Base-by-base conservation (phyloP, 2,113 vertebrate genomes). In the Orthonyx spaldingii region DNA sequence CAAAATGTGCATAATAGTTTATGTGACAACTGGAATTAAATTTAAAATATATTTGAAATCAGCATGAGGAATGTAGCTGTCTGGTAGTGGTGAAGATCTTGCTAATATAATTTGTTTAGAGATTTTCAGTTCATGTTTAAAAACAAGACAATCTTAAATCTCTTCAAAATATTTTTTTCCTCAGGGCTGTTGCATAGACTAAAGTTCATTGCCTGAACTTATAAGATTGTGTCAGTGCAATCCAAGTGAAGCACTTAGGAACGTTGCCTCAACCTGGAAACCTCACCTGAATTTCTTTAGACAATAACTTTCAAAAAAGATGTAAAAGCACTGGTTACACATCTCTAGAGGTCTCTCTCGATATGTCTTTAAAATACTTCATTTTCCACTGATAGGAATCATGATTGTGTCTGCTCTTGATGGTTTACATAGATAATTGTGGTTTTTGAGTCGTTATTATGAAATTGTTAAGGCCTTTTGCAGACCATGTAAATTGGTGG, bases 11-110 rank as follows among this genome's bases (percentile, higher is more conserved):
- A 0, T 86, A 46, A 74, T 50, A 55, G 69, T 84, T 79, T 88
- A n/a, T 83, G 42, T 97, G 87, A 86, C 94, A 95, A 88, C 50
- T 74, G 35, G 71, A 90, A 95, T 95, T 86, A 92, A 78, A 94
- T 92, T 91, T 60, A 52, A 88, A 80, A 92, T 71, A 22, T 80
- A 71, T 33, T 87, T 88, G 71, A 86, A 92, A 95, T 93, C 93
- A 75, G 50, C 80, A 41, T 0, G 6, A 94, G 88, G 72, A 84
- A 89, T 89, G n/a, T 52, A 78, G 50, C 44, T 95, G 72, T 81
- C 76, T 94, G 56, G 16, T 64, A 39, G 24, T n/a, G 60, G 56
- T 84, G 56, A 57, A 93, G 78, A 94, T 86, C 88, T 90, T 90
- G 68, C 79, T 96, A 92, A 84, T 81, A 35, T 52, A 60, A 88